These are phyloP conservation scores for Silvanus unidentatus DNA, from an alignment of 2,888 invertebrate genomes.

Conservation along the genomic window DNA sequence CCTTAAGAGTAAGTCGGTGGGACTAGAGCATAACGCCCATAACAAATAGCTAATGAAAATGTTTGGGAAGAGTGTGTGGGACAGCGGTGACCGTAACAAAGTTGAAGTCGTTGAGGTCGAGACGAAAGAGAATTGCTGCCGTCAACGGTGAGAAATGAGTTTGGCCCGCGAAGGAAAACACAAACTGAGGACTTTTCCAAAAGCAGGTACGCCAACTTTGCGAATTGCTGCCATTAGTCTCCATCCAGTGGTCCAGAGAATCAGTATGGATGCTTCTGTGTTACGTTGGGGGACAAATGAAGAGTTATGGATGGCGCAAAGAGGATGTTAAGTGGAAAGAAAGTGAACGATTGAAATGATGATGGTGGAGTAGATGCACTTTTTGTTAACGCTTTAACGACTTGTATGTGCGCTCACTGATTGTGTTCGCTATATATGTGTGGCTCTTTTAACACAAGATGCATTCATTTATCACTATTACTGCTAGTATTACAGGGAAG, in stretches of 20 bases:
- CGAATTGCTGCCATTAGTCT: conserved; percentile 45
- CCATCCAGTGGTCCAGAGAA: conserved; percentile 37
- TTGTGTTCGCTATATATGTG: too few species aligned
- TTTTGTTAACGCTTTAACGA: conserved; percentile 10
- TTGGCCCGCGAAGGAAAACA: conserved; percentile 33
- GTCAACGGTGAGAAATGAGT: conserved; percentile 45
- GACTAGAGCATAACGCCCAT: conserved; percentile 33
- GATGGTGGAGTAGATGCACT: conserved; percentile 18
- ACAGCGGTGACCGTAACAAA: conserved; percentile 35
- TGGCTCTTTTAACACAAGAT: too few species aligned
- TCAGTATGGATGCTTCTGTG: conserved; percentile 30
- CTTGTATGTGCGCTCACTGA: too few species aligned
- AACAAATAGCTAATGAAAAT: conserved; percentile 46
- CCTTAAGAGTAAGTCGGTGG: conserved; percentile 8
- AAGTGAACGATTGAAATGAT: conserved; percentile 26
- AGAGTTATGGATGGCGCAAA: conserved; percentile 43
- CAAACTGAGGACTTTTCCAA: conserved; percentile 29
- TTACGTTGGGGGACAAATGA: conserved; percentile 37
- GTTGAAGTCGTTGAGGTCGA: conserved; percentile 34
- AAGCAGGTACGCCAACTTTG: conserved; percentile 34
- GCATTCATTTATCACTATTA: too few species aligned
- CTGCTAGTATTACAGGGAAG: too few species aligned
- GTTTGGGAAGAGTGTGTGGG: conserved; percentile 37
- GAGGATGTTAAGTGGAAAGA: conserved; percentile 39
- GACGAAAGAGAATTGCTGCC: conserved; percentile 38